These are phyloP conservation scores for Caenorhabditis inopinata DNA, from an alignment of 1,140 invertebrate genomes.

Conservation along the genomic window DNA sequence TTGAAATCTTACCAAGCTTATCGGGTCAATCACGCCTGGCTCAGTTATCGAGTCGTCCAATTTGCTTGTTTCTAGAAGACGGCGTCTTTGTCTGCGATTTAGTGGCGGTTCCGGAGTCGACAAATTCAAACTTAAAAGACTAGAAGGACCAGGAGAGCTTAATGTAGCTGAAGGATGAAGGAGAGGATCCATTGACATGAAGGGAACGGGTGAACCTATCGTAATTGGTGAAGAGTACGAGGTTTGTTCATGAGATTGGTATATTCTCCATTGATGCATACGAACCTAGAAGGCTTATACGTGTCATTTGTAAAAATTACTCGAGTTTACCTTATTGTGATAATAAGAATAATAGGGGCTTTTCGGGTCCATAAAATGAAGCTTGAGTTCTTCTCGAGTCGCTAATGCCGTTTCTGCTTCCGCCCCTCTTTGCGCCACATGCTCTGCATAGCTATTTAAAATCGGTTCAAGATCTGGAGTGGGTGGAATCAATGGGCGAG, in stretches of 20 bases:
- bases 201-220: neutral
- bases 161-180: neutral
- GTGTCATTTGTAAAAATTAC: neutral
- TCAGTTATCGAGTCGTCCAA: neutral
- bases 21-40: constrained; percentile 37
- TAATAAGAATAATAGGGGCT: constrained; percentile 42
- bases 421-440: constrained; percentile 27
- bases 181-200: neutral
- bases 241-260: neutral
- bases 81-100: constrained; percentile 32
- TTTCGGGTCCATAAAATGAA: constrained; percentile 40
- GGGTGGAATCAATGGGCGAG: constrained; percentile 33
- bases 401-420: neutral
- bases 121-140: neutral
- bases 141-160: neutral
- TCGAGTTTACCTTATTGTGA: constrained; percentile 32
- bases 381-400: constrained; percentile 30
- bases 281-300: neutral
- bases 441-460: constrained; percentile 25
- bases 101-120: neutral
- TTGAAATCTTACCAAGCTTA: neutral
- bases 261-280: neutral
- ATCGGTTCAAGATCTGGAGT: constrained; percentile 42
- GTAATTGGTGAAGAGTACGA: neutral
- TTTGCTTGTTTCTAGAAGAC: constrained; percentile 18